These are phyloP conservation scores for Cantharis flavilabris DNA, from an alignment of 2,888 invertebrate species.

Conservation along the genomic window DNA sequence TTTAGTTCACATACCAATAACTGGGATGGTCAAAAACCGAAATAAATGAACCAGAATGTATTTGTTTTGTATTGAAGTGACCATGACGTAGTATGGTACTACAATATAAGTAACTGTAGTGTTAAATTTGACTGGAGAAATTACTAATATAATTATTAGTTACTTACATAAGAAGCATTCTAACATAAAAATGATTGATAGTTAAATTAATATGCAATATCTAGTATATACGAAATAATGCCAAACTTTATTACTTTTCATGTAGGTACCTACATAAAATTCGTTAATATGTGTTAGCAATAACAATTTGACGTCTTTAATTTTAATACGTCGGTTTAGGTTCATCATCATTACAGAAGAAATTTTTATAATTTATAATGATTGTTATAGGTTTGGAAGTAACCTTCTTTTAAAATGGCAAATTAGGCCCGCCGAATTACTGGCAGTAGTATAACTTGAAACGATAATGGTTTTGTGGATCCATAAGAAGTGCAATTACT, in stretches of 20 bases:
- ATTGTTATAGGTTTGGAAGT: not conserved
- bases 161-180: conserved; percentile 3
- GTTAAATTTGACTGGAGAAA: not conserved
- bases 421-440: not conserved
- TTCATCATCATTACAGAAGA: not conserved
- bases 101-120: not conserved
- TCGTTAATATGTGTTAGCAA: not conserved
- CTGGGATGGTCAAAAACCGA: not conserved
- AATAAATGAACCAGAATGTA: not conserved
- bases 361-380: not conserved
- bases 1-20: not conserved
- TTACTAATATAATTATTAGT: conserved; percentile 3
- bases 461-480: not conserved
- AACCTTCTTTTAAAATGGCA: not conserved
- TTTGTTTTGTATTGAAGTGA: not conserved
- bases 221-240: not conserved
- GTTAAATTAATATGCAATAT: conserved; percentile 4
- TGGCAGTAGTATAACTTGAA: not conserved
- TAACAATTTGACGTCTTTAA: not conserved
- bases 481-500: not conserved
- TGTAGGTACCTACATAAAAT: not conserved
- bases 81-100: not conserved
- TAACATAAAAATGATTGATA: conserved; percentile 1
- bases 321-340: not conserved
- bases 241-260: conserved; percentile 2